These are phyloP conservation scores for Eulemur rubriventer DNA, from an alignment of 2,797 vertebrate species.

Conservation along the genomic window DNA sequence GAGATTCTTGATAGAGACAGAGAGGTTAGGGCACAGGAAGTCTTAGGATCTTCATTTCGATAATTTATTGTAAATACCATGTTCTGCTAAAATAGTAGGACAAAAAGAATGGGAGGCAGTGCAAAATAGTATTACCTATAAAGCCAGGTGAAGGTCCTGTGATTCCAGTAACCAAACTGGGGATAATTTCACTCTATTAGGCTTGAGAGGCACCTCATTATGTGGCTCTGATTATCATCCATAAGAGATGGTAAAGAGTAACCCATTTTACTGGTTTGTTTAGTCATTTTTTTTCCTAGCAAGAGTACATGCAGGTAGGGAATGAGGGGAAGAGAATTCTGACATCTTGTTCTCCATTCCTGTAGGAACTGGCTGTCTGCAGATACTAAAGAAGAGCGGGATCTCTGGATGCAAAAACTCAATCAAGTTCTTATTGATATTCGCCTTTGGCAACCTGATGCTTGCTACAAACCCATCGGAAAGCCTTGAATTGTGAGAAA, in stretches of 20 bases:
- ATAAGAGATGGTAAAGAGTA: not conserved
- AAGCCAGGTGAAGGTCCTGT: not conserved
- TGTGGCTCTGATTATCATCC: not conserved
- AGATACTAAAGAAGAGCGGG: constrained; percentile 97
- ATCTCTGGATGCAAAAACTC: constrained; percentile 97
- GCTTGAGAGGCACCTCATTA: not conserved
- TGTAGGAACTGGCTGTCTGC: constrained; percentile 97
- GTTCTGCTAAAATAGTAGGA: not conserved
- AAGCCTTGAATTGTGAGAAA: constrained; percentile 79
- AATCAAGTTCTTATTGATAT: constrained; percentile 96
- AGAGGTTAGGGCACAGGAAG: not conserved
- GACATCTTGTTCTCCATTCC: not conserved
- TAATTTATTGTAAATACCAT: not conserved
- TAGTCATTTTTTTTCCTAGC: not conserved
- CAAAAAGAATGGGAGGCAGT: not conserved
- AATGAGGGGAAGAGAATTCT: not conserved
- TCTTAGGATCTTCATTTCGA: not conserved
- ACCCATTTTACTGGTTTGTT: not conserved
- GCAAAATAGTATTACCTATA: not conserved
- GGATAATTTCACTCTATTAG: not conserved
- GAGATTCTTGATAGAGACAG: not conserved
- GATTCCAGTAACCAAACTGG: not conserved
- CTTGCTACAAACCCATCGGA: constrained; percentile 90
- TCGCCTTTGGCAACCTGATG: constrained; percentile 97
- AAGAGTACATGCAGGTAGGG: not conserved